Evolutionary conservation across 2,888 invertebrate genomes (phyloP), one percentile per base, ranked within the genome.

Genomic region (Desoria tigrina): DNA sequence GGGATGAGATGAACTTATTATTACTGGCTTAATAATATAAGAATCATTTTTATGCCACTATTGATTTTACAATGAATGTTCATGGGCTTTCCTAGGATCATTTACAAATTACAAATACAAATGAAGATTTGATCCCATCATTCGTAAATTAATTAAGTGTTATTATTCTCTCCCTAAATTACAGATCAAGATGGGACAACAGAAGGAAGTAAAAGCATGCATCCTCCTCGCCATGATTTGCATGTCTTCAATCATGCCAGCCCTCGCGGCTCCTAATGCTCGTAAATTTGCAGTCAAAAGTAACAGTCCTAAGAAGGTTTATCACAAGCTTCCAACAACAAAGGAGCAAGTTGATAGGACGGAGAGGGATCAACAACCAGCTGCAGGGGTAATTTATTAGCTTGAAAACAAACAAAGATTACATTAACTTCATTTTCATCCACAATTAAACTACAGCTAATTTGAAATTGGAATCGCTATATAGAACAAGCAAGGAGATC

Each of bases 211-310:
- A 79, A 80, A 86, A 77, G 88, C 90, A 64, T 87, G 88, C 85
- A 84, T 86, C 77, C 81, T 91, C 42, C 82, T 90, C 77, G 85
- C 85, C 78, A 84, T 92, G 69, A 83, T 90, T 77, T 83, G 86
- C 77, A 85, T 86, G 77, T 87, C 87, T 75, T 83, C 85, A 69
- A 81, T 89, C 59, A 82, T 89, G 67, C 86, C 86, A 76, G 88
- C 88, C 69, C 87, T 89, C 51, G 87, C 86, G 78, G 89, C 89
- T 6, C 84, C 85, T 61, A 67, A 71, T 32, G 72, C 87, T 68
- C 84, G 93, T 71, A 94, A 93, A 83, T 92, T 89, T 80, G 91
- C 90, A 0, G 92, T 91, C 79, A 94, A 94, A 79, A 89, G 92
- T 16, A 94, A 93, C 79, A 88, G 90, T 18, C 86, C 90, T 78